Evolutionary conservation across 2,797 vertebrate genomes (phyloP).

Genomic region (Gallinago solitaria): DNA sequence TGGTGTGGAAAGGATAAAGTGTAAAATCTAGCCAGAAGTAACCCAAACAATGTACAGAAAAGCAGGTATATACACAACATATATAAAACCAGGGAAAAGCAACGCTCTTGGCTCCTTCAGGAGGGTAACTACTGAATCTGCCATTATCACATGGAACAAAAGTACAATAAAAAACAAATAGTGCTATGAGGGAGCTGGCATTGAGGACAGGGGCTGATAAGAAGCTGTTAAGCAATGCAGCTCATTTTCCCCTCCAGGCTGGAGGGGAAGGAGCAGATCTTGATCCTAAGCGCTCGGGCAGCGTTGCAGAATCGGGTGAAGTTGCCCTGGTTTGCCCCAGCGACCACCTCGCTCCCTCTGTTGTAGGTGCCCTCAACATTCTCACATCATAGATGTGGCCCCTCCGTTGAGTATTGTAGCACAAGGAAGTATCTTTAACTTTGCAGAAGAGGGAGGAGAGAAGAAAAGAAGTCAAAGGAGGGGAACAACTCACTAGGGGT

Average conservation of each 20-base stretch:
- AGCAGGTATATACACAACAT: not conserved
- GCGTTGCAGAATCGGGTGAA: not conserved
- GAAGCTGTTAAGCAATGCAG: not conserved
- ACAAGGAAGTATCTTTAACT: not conserved
- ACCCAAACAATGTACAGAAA: not conserved
- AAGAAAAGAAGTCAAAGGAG: not conserved
- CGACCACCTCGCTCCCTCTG: too few relatives aligned
- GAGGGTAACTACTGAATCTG: not conserved
- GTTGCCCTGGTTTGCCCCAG: not conserved
- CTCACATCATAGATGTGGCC: not conserved
- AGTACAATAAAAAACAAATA: not conserved
- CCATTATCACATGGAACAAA: not conserved
- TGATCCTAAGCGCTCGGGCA: not conserved
- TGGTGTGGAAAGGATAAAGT: not conserved
- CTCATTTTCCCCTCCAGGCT: not conserved
- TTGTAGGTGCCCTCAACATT: not conserved
- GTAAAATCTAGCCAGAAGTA: not conserved
- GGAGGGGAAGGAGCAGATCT: not conserved
- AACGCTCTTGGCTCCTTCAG: not conserved
- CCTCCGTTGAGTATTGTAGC: not conserved
- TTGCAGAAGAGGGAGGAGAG: not conserved
- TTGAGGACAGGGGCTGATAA: too few relatives aligned
- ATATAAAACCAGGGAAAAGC: not conserved
- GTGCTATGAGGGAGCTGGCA: not conserved
- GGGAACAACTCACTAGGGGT: not conserved